These are phyloP conservation scores for Phenganax subtilis DNA, from an alignment of 92 coral and sea anemone genomes.

Conservation along the genomic window DNA sequence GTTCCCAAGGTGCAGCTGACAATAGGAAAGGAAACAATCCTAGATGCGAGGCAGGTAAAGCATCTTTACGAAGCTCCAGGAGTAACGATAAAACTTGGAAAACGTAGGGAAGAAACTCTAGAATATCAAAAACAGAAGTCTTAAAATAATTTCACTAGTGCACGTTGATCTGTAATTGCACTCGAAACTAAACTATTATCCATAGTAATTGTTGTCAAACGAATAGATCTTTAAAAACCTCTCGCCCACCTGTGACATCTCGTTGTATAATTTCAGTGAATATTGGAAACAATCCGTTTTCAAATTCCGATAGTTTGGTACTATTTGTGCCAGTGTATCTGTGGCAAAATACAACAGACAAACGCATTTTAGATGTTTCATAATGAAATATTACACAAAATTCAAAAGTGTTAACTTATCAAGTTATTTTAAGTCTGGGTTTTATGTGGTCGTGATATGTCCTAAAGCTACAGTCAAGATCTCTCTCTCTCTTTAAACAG, in stretches of 20 bases:
- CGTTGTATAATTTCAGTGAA: slow-evolving; percentile 76
- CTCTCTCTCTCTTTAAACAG: too few relatives aligned
- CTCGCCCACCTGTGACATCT: slow-evolving; percentile 79
- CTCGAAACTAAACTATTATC: too few relatives aligned
- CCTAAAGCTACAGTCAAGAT: too few relatives aligned
- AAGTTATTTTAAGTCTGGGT: too few relatives aligned
- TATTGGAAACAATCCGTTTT: slow-evolving; percentile 74
- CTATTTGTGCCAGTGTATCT: slow-evolving; percentile 71
- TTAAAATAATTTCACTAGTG: too few relatives aligned
- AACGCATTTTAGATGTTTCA: background rate
- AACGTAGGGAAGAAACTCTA: slow-evolving; percentile 93
- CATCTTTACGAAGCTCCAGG: slow-evolving; percentile 82
- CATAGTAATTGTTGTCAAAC: too few relatives aligned
- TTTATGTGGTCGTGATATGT: too few relatives aligned
- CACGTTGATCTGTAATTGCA: too few relatives aligned
- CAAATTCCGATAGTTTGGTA: slow-evolving; percentile 63
- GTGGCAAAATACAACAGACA: slow-evolving; percentile 11
- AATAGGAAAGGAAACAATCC: slow-evolving; percentile 72
- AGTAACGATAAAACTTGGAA: slow-evolving; percentile 91
- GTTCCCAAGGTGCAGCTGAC: slow-evolving; percentile 87
- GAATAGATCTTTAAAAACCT: background rate
- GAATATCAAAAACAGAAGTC: background rate
- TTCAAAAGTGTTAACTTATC: too few relatives aligned
- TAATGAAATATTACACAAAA: too few relatives aligned
- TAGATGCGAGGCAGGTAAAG: slow-evolving; percentile 73